Conservation (phyloP, 1,140 invertebrate genomes). For the Goniozus legneri region DNA sequence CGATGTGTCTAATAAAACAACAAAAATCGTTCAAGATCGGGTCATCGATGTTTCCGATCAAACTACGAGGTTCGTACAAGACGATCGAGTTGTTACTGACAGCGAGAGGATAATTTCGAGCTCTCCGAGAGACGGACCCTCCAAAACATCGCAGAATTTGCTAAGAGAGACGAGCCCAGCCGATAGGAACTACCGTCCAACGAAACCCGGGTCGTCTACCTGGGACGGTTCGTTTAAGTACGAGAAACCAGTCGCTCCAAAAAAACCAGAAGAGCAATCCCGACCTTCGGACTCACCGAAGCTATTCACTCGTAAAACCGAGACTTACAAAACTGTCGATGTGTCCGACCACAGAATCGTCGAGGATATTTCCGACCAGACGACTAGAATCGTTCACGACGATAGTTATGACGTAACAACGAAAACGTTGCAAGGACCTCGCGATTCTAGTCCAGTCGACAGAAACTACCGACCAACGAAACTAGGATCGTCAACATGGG, state of each 20-base stretch:
- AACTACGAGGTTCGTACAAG: too few species aligned
- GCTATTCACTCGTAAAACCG: slow-evolving; percentile 16
- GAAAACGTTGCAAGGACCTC: slow-evolving; percentile 8
- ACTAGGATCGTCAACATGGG: slow-evolving; percentile 24
- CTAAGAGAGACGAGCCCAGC: too few species aligned
- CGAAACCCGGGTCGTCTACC: slow-evolving; percentile 22
- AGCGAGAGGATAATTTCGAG: too few species aligned
- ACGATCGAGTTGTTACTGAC: too few species aligned
- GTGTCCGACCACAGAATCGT: too few species aligned
- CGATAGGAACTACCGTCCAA: slow-evolving; percentile 15
- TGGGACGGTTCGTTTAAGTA: slow-evolving; percentile 29
- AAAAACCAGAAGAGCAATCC: slow-evolving; percentile 12
- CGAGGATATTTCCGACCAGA: not conserved
- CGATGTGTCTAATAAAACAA: too few species aligned
- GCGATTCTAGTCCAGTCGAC: slow-evolving; percentile 21
- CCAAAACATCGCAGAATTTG: slow-evolving; percentile 7
- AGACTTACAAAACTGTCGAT: slow-evolving; percentile 5
- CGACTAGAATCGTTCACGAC: slow-evolving; percentile 1
- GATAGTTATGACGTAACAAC: too few species aligned
- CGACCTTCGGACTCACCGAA: slow-evolving; percentile 5
- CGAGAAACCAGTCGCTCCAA: slow-evolving; percentile 12
- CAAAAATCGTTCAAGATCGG: too few species aligned
- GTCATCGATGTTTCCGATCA: too few species aligned
- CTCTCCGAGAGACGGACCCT: not conserved
- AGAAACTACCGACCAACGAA: slow-evolving; percentile 16